A percentile compares a stretch with the other conserved stretches of the same genome.
These are phyloP conservation scores for Drosophila imparisetae DNA, from an alignment of 2,888 invertebrate genomes.

Conservation along the genomic window DNA sequence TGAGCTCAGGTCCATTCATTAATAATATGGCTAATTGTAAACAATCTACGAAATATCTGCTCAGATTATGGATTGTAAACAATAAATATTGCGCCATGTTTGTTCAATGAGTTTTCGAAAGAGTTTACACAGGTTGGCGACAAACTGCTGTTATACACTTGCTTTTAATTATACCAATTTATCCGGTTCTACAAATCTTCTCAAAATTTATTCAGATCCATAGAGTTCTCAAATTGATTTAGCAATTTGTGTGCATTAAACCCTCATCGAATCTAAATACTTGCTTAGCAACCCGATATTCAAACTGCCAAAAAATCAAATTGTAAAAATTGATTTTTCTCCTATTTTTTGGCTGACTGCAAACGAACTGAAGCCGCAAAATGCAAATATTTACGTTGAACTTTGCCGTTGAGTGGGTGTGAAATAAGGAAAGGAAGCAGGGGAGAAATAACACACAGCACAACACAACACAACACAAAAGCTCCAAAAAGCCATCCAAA, in stretches of 20 bases:
- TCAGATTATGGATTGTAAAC: slow-evolving; percentile 54
- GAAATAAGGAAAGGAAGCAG: slow-evolving; percentile 30
- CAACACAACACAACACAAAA: slow-evolving; percentile 13
- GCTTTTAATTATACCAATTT: background rate
- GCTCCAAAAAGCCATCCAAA: slow-evolving; percentile 37
- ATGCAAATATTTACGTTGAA: slow-evolving; percentile 65
- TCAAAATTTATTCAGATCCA: background rate
- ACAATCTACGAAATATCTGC: slow-evolving; percentile 35
- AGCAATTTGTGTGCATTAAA: background rate
- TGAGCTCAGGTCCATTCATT: slow-evolving; percentile 60
- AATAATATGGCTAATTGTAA: slow-evolving; percentile 51
- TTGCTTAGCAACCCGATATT: slow-evolving; percentile 36
- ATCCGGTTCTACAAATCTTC: background rate
- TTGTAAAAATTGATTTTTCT: slow-evolving; percentile 15
- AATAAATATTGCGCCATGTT: slow-evolving; percentile 45
- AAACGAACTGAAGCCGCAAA: slow-evolving; percentile 36
- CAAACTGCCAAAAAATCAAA: slow-evolving; percentile 1
- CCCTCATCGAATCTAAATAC: background rate
- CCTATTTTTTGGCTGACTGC: slow-evolving; percentile 8
- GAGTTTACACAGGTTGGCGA: slow-evolving; percentile 59
- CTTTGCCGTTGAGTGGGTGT: slow-evolving; percentile 44
- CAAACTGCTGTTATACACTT: slow-evolving; percentile 40
- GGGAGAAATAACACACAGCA: slow-evolving; percentile 8
- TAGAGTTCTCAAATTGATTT: background rate
- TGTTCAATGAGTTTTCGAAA: slow-evolving; percentile 52